Evolutionary conservation across 2,113 vertebrate species (phyloP).

Genomic region (Galbula dea): DNA sequence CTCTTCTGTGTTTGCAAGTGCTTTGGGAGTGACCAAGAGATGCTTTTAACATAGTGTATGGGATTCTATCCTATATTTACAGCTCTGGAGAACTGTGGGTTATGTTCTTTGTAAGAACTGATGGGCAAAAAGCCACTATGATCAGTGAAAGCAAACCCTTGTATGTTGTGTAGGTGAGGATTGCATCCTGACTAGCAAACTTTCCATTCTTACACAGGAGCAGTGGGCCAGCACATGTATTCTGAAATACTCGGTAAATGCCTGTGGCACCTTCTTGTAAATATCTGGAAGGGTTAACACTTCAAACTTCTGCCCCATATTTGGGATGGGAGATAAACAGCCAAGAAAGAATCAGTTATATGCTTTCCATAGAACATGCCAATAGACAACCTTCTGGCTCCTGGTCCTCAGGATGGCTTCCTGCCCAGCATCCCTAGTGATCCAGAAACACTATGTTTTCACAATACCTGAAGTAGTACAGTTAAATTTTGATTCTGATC

Average conservation of each 20-base stretch:
- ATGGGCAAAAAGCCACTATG: not conserved
- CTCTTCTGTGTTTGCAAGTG: conserved; percentile 3
- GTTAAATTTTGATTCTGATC: conserved; percentile 37
- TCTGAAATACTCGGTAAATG: not conserved
- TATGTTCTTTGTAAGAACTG: not conserved
- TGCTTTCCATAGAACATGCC: conserved; percentile 44
- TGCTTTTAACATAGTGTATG: not conserved
- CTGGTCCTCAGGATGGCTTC: not conserved
- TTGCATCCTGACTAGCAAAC: not conserved
- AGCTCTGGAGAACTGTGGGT: not conserved
- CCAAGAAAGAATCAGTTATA: conserved; percentile 34
- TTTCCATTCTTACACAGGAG: not conserved
- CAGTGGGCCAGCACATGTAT: not conserved
- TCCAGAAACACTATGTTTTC: conserved; percentile 48
- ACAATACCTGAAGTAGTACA: conserved; percentile 27
- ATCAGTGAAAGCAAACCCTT: not conserved
- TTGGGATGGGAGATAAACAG: not conserved
- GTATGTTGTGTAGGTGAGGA: rapidly evolving
- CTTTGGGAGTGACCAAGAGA: conserved; percentile 1
- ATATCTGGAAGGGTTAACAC: conserved; percentile 23
- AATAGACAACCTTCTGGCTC: conserved; percentile 46
- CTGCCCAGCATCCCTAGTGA: conserved; percentile 24
- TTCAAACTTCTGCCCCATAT: conserved; percentile 6
- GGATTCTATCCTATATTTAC: not conserved
- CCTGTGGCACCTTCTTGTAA: not conserved